Base-by-base conservation (phyloP, 37 sponge, comb jelly and placozoan species). In the Bolinopsis microptera region DNA sequence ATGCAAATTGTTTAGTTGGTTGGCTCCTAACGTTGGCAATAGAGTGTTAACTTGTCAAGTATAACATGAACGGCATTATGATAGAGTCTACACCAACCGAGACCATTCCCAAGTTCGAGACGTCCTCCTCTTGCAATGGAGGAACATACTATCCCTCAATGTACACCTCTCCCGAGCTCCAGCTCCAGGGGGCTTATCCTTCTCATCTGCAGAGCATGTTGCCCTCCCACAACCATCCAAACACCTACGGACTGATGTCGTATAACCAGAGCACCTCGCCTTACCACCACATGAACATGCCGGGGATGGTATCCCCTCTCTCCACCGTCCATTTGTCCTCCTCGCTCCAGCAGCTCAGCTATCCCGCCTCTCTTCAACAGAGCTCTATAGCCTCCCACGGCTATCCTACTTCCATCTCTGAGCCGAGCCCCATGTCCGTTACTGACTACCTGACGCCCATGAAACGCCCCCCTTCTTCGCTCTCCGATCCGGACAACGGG, bases 321-420 rank as follows among this genome's bases (percentile, higher is more conserved):
- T 41, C 90, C 90, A 41, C 90, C 90, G 90, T 86, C 61, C 90
- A 86, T 34, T 3, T 86, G 30, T 86, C 90, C 61, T 33, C 90
- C 90, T 86, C 90, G 26, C 90, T 86, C 41, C 90, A 86, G 36
- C 90, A 86, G 31, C 90, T 86, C 90, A 86, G 90, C 31, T 86
- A 86, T 48, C 90, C 90, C 41, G 38, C 90, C 61, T 28, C 90
- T 2, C 61, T 86, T n/a, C 80, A 77, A 5, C 61, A 48, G 61
- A 48, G 61, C 61, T 18, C 61, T 13, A n/a, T 28, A 8, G 3
- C 75, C 5, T 30, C 75, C 26, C 90, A 86, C 90, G 90, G 90
- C 30, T 86, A 41, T 48, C 90, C 90, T 21, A 86, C 61, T 1
- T 38, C 90, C 30, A n/a, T 72, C 26, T 9, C 39, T 1, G 90